Evolutionary conservation across 1,140 invertebrate genomes (phyloP), one percentile per base, ranked within the genome.

Genomic region (Eumeta japonica): DNA sequence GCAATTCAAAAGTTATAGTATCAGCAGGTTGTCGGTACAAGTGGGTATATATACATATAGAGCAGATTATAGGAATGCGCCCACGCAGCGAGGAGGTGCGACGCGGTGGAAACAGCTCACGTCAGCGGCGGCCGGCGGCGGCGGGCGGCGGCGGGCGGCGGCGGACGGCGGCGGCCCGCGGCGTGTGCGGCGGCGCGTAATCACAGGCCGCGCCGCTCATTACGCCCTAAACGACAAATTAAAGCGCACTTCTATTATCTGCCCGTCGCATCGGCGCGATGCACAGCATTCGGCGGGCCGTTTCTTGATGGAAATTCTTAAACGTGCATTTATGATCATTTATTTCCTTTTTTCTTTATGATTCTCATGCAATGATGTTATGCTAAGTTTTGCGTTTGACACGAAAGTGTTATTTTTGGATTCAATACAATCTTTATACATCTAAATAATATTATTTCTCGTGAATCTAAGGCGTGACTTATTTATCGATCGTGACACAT

Each of bases 211-310:
- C 52, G 48, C 50, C 42, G 46, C 65, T 73, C 63, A 73, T 73
- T 73, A 73, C 70, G 61, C 62, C 58, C 62, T 73, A 73, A 73
- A 73, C 65, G 68, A 70, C 65, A 73, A 73, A 73, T 73, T 73
- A 73, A 73, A 68, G 58, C 64, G 68, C 64, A 62, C 66, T 73
- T 70, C 68, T 73, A 73, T 73, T 70, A 73, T 70, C 65, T 59
- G 56, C 28, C 58, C 65, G 58, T 65, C 62, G 57, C 65, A 60
- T 65, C 62, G 57, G 48, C 50, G 50, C 50, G 53, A 58, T 58
- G 52, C 47, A 43, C 43, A n/a, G n/a, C n/a, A 43, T 42, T 37
- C 35, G 38, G 50, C n/a, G 20, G 20, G 20, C 20, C n/a, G 20
- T 24, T 24, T 24, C 5, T 24, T 24, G 20, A n/a, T 24, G 20